These are phyloP conservation scores for Eretmochelys imbricata DNA, from an alignment of 2,113 vertebrate genomes.

Conservation along the genomic window DNA sequence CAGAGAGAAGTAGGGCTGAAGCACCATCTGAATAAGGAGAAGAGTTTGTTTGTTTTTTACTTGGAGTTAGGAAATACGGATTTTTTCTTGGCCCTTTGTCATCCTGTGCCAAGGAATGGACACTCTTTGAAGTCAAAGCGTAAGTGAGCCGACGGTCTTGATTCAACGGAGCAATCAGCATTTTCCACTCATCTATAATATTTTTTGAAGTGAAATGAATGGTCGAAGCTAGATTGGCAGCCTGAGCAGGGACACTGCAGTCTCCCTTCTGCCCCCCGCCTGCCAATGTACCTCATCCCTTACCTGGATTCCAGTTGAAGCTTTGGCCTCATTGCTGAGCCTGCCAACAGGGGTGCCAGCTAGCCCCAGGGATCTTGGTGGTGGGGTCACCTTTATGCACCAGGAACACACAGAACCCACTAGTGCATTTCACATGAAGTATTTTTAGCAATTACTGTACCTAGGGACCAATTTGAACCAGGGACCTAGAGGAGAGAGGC, in stretches of 20 bases:
- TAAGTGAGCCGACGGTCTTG: not conserved
- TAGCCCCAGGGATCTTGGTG: not conserved
- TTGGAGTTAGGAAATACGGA: not conserved
- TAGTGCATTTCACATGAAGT: rapidly evolving
- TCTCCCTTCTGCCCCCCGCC: rapidly evolving
- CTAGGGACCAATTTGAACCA: not conserved
- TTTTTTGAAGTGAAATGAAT: not conserved
- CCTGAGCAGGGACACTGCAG: not conserved
- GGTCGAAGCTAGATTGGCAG: not conserved
- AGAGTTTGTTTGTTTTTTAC: not conserved
- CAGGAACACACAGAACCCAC: not conserved
- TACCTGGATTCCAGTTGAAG: not conserved
- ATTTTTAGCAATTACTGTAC: not conserved
- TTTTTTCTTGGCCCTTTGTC: not conserved
- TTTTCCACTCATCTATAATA: not conserved
- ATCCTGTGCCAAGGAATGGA: not conserved
- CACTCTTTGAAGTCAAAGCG: not conserved
- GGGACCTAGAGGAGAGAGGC: not conserved
- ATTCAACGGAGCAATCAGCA: not conserved
- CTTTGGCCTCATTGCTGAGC: not conserved
- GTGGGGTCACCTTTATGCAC: rapidly evolving
- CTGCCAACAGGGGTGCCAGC: too few relatives aligned
- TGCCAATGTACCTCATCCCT: rapidly evolving
- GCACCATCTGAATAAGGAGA: not conserved
- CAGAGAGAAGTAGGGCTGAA: not conserved